Base-by-base conservation (phyloP, 2,888 invertebrate species). In the Biston betularia region DNA sequence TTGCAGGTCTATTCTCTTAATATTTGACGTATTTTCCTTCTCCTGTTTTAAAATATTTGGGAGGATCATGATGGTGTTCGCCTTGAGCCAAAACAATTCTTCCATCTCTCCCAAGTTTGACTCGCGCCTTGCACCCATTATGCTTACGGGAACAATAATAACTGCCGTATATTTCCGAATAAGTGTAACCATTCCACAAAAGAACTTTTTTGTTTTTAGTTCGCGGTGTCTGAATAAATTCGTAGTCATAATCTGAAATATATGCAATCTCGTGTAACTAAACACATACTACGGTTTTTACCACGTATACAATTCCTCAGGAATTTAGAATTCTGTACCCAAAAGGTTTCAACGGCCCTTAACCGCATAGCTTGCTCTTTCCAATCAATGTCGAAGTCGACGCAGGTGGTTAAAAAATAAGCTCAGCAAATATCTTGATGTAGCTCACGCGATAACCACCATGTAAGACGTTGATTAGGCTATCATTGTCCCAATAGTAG, bases 131-230 rank as follows among this genome's bases (percentile, higher is more conserved):
- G 14, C 69, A 69, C 8, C 33, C 64, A 15, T 15, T 6, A 15
- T 40, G 58, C 44, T 40, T 66, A 14, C 53, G 69, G 0, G 71
- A 74, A 44, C 72, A 75, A 40, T 70, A 72, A 46, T 60, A 73
- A 11, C 53, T 68, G 10, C 64, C 63, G 14, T 49, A 24, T 64
- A 71, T 64, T 33, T 61, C 52, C 4, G 54, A 69, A 66, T 62
- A 72, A 14, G 68, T 72, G 58, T 68, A 69, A 0, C 35, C 11
- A n/a, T 68, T 58, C 54, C 68, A 50, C 64, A 69, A 56, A 6
- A 72, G 24, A 24, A 49, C 10, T 24, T 40, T 48, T 12, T 49
- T 58, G 9, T 24, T 49, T 24, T 35, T 57, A 6, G 57, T 57
- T 6, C 57, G 64, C 0, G n/a, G 10, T 10, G 63, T 59, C 6